Conservation (phyloP, 2,113 vertebrate species). For the Chamaea fasciata region DNA sequence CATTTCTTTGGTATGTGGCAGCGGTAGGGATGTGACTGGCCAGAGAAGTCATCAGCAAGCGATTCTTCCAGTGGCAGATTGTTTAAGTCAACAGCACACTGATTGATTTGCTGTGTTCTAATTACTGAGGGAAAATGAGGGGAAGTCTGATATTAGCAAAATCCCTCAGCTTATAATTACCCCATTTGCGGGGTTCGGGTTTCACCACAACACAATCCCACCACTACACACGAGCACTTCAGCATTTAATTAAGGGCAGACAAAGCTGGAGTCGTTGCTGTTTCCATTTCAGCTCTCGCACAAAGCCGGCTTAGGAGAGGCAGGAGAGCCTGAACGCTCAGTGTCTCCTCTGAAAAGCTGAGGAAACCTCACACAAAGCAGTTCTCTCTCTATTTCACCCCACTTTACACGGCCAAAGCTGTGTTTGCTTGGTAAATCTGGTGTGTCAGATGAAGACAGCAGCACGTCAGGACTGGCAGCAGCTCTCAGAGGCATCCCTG, state of each 20-base stretch:
- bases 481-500: neutral
- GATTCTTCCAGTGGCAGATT: neutral
- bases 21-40: neutral
- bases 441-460: neutral
- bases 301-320: neutral
- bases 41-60: neutral
- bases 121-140: constrained; percentile 40
- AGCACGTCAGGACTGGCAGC: neutral
- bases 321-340: neutral
- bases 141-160: constrained; percentile 28
- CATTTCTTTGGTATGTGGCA: neutral
- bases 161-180: constrained; percentile 49
- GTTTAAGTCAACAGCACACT: constrained; percentile 22
- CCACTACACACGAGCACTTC: neutral
- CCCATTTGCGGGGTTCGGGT: neutral
- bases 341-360: neutral
- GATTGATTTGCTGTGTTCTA: constrained; percentile 53
- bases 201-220: neutral
- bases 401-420: neutral
- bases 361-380: neutral
- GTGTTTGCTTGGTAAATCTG: neutral
- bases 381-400: neutral
- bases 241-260: constrained; percentile 60
- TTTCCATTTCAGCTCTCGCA: neutral
- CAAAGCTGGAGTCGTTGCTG: neutral